Conservation (phyloP, 30 jellyfish, hydroid and myxozoan species). For the Catostylus mosaicus region DNA sequence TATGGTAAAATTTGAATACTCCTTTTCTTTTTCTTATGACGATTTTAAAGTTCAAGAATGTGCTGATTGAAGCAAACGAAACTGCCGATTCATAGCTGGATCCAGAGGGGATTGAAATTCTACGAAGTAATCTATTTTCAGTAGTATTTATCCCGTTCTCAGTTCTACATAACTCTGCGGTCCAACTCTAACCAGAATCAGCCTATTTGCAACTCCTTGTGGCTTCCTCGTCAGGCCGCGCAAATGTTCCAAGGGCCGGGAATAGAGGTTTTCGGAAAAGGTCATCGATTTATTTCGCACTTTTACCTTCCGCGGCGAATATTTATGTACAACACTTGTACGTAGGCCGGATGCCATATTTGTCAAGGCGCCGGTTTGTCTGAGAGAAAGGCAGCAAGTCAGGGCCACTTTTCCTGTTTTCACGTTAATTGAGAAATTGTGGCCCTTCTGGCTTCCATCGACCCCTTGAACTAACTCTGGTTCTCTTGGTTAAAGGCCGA, state of each 20-base stretch:
- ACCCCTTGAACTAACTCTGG: background rate
- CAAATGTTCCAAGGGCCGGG: constrained; percentile 34
- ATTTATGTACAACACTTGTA: constrained; percentile 49
- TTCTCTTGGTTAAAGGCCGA: background rate
- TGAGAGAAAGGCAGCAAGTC: constrained; percentile 7
- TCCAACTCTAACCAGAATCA: constrained; percentile 47
- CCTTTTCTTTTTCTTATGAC: too few species aligned
- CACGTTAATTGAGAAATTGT: background rate
- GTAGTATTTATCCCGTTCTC: constrained; percentile 22
- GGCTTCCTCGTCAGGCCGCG: constrained; percentile 57
- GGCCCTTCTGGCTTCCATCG: background rate
- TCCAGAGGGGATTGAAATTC: too few species aligned
- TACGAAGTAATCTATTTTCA: too few species aligned
- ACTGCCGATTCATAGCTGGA: too few species aligned
- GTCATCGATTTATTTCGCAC: constrained; percentile 34
- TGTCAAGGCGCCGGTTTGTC: constrained; percentile 88
- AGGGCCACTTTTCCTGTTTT: constrained; percentile 66
- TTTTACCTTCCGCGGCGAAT: constrained; percentile 62
- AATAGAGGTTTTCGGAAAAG: constrained; percentile 32
- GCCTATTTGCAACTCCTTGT: constrained; percentile 55
- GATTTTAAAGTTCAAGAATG: too few species aligned
- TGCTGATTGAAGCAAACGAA: too few species aligned
- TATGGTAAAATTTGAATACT: too few species aligned
- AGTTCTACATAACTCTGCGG: constrained; percentile 60
- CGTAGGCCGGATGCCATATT: constrained; percentile 81